A percentile compares a stretch with the other conserved stretches of the same genome.
Evolutionary conservation across 2,113 vertebrate species (phyloP).

Genomic region (Ophiodon elongatus): DNA sequence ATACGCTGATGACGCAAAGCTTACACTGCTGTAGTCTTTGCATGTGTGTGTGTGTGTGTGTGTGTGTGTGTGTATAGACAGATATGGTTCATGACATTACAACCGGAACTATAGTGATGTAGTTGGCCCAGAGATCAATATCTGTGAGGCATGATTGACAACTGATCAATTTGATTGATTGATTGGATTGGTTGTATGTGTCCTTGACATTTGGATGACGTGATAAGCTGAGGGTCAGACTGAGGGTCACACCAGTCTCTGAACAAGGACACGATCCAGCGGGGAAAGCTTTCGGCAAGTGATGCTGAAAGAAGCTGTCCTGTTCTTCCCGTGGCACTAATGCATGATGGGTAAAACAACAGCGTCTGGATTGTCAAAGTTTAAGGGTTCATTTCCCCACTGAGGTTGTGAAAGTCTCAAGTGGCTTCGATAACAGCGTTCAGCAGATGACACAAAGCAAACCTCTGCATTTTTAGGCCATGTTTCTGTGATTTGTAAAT

Average conservation of each 20-base stretch:
- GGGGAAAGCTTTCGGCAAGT: background rate
- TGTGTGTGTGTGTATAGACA: background rate
- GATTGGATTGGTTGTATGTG: slow-evolving; percentile 32
- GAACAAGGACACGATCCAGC: background rate
- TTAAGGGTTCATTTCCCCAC: background rate
- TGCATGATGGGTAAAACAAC: slow-evolving; percentile 36
- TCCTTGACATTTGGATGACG: slow-evolving; percentile 48
- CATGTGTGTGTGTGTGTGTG: background rate
- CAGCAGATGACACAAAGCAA: background rate
- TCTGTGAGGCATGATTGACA: slow-evolving; percentile 1
- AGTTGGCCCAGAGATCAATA: slow-evolving; percentile 31
- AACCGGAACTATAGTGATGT: background rate
- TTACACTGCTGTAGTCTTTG: background rate
- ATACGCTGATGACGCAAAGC: background rate
- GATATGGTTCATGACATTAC: background rate
- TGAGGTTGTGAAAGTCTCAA: background rate
- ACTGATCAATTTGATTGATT: slow-evolving; percentile 53
- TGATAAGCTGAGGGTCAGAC: slow-evolving; percentile 8
- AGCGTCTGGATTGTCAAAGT: background rate
- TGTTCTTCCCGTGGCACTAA: slow-evolving; percentile 7
- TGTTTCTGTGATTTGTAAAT: background rate
- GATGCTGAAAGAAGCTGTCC: background rate
- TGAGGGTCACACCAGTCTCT: background rate
- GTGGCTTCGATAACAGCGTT: slow-evolving; percentile 1
- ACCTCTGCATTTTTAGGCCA: background rate